phyloP scores from a whole-genome alignment of 2,797 vertebrate species.

The Enteromius radiatus region DNA sequence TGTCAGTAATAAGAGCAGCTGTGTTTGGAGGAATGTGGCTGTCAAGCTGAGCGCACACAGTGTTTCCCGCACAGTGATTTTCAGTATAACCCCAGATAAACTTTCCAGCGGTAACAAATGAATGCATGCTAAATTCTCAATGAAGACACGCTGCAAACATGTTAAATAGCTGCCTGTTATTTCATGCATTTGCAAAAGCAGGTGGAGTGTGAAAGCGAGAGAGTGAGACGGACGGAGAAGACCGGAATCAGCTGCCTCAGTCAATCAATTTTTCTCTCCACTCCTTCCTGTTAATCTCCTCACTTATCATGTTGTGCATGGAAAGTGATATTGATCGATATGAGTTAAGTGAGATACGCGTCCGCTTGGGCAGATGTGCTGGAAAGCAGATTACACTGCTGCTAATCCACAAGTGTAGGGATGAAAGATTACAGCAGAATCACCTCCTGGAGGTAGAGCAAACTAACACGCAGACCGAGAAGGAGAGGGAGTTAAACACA shows the following conservation, averaged over 20 bases:
- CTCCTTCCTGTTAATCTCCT: conserved; percentile 51
- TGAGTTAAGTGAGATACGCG: conserved; percentile 53
- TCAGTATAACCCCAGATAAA: conserved; percentile 14
- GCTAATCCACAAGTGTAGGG: conserved; percentile 78
- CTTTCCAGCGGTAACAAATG: background rate
- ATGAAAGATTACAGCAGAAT: conserved; percentile 80
- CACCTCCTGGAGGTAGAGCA: conserved; percentile 67
- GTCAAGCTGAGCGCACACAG: background rate
- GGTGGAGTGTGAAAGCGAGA: conserved; percentile 14
- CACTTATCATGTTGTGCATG: conserved; percentile 60
- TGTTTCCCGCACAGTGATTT: background rate
- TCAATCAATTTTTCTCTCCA: conserved; percentile 53
- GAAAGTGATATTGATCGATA: conserved; percentile 59
- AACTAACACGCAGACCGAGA: background rate
- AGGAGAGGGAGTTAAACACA: conserved; percentile 54
- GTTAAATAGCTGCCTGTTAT: background rate
- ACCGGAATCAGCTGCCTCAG: conserved; percentile 52
- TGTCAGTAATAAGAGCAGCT: conserved; percentile 13
- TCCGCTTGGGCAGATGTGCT: conserved; percentile 66
- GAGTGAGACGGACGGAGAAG: conserved; percentile 12
- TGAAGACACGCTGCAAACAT: background rate
- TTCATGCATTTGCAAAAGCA: conserved; percentile 45
- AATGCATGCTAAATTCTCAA: conserved; percentile 22
- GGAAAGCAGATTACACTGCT: conserved; percentile 72
- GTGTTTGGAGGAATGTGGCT: background rate